Evolutionary conservation across 2,888 invertebrate species (phyloP), one percentile per base, ranked within the genome.

Genomic region (Acronicta leporina): DNA sequence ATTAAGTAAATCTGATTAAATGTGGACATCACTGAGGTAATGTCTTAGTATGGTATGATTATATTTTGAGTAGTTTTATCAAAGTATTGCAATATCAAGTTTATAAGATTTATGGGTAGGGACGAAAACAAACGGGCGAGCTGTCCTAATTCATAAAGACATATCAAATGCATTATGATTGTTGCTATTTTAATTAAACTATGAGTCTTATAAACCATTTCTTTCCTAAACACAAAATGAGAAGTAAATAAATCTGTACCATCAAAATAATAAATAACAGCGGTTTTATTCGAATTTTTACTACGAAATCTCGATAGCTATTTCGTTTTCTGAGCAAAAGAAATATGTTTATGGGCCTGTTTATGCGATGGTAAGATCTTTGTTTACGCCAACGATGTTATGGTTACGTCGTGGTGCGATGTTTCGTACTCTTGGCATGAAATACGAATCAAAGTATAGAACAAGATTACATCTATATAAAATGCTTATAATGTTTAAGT

Each of bases 281-380:
- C 57, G 70, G 69, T 71, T 70, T 75, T 61, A 63, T 70, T 73
- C 73, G 63, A 77, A 75, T 76, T 79, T 78, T 80, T 74, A 73
- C 73, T 72, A 77, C 68, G 52, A 62, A 62, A 73, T 69, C 70
- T 75, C 71, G 63, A 73, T 78, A 73, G 73, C 68, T 68, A 70
- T 75, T 78, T 62, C 79, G 60, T 73, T 73, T 68, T 77, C 65
- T 63, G 67, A 64, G 76, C 63, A 66, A 72, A 73, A 75, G 73
- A 77, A 77, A 78, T 78, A 77, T 77, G 77, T 78, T 77, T 78
- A 77, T 78, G 76, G 76, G 56, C 47, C 68, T 80, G 77, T 77
- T 75, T 77, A 77, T 77, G 64, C 69, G 69, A 74, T 71, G 60
- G 63, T 63, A 69, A 61, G 66, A 79, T 65, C 68, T 80, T 80